Evolutionary conservation across 2,888 invertebrate genomes (phyloP).

Genomic region (Trichacis sp.): DNA sequence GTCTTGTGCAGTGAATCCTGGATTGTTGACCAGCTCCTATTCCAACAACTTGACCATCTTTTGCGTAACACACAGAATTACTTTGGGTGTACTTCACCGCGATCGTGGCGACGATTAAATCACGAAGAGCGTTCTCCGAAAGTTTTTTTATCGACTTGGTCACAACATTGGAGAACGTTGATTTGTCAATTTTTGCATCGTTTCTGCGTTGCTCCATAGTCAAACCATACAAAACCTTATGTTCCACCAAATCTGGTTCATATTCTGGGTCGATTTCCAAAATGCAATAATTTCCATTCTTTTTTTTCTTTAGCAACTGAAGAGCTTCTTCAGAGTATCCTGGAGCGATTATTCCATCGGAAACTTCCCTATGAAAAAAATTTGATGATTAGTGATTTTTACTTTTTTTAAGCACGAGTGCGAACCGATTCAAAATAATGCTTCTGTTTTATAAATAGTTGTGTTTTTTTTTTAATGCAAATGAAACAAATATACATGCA

Average conservation of each 20-base stretch:
- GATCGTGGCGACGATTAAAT: slow-evolving; percentile 95
- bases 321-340: slow-evolving; percentile 88
- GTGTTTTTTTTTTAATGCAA: no score
- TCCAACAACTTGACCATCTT: slow-evolving; percentile 92
- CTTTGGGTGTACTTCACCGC: slow-evolving; percentile 98
- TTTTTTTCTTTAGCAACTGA: slow-evolving; percentile 91
- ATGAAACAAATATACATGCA: no score
- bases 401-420: no score
- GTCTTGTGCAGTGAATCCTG: slow-evolving; percentile 95
- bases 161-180: slow-evolving; percentile 86
- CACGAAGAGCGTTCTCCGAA: slow-evolving; percentile 82
- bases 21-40: slow-evolving; percentile 99
- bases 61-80: slow-evolving; percentile 97
- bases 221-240: slow-evolving; percentile 85
- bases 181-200: slow-evolving; percentile 83
- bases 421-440: no score
- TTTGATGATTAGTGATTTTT: no score
- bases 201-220: slow-evolving; percentile 91
- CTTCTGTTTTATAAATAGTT: no score
- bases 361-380: slow-evolving; percentile 78
- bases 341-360: slow-evolving; percentile 98
- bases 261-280: slow-evolving; percentile 92
- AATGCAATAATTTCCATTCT: slow-evolving; percentile 91
- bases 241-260: slow-evolving; percentile 84
- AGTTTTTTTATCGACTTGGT: slow-evolving; percentile 76